Evolutionary conservation across 2,888 invertebrate species (phyloP).

Genomic region (Hydropsyche betteni): DNA sequence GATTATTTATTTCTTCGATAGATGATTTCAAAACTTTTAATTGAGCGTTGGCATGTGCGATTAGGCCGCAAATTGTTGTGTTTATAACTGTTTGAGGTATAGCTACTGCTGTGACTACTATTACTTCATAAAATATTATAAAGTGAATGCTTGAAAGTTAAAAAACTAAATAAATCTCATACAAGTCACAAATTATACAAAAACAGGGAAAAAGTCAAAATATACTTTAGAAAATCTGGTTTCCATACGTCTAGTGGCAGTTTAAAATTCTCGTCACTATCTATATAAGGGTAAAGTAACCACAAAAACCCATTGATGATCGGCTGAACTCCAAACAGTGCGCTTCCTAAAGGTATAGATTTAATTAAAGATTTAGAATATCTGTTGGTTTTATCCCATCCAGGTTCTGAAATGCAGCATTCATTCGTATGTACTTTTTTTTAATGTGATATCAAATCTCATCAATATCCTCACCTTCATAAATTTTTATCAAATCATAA

Average conservation of each 20-base stretch:
- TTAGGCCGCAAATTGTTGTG: slow-evolving; percentile 45
- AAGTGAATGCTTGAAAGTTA: slow-evolving; percentile 31
- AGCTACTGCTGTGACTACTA: background rate
- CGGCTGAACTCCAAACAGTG: slow-evolving; percentile 40
- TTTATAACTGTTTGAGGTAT: slow-evolving; percentile 41
- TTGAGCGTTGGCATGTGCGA: slow-evolving; percentile 44
- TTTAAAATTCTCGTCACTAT: background rate
- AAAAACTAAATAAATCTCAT: slow-evolving; percentile 11
- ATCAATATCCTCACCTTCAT: slow-evolving; percentile 32
- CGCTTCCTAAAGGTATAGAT: slow-evolving; percentile 35
- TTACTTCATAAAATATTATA: slow-evolving; percentile 17
- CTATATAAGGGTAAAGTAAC: slow-evolving; percentile 20
- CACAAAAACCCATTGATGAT: slow-evolving; percentile 36
- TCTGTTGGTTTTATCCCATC: slow-evolving; percentile 35
- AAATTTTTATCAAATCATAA: slow-evolving; percentile 32
- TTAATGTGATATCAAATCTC: slow-evolving; percentile 2
- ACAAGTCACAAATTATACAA: background rate
- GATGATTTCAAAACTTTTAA: slow-evolving; percentile 36
- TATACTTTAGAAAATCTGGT: background rate
- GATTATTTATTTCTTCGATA: slow-evolving; percentile 37
- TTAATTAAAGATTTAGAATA: slow-evolving; percentile 29
- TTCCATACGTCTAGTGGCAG: slow-evolving; percentile 38
- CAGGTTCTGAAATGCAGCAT: slow-evolving; percentile 9
- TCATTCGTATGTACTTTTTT: background rate
- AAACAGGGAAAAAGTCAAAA: background rate